A percentile compares a stretch with the other conserved stretches of the same genome.
phyloP scores from a whole-genome alignment of 1,140 invertebrate species.

The Kradibia gibbosae region DNA sequence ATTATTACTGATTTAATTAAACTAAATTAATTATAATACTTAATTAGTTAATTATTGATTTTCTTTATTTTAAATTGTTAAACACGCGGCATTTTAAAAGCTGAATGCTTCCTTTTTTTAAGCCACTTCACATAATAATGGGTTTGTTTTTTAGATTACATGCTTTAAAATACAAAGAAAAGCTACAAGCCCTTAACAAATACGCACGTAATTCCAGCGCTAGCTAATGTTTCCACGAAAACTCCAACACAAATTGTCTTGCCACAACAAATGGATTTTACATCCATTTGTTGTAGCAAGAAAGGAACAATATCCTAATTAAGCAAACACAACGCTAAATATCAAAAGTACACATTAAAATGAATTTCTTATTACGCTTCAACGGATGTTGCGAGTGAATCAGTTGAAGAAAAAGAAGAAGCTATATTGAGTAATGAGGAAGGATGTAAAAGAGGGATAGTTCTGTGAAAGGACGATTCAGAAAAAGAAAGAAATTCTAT shows the following conservation, averaged over 20 bases:
- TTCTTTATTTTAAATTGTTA: too few species aligned
- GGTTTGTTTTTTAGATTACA: too few species aligned
- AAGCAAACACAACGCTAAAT: slow-evolving; percentile 16
- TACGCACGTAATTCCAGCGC: not conserved
- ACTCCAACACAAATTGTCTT: not conserved
- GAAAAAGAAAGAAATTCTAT: slow-evolving; percentile 11
- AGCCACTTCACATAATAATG: too few species aligned
- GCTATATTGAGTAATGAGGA: not conserved
- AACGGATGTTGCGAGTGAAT: not conserved
- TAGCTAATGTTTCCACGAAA: not conserved
- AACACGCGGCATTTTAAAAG: too few species aligned
- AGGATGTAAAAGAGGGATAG: not conserved
- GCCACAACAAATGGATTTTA: too few species aligned
- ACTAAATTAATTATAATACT: too few species aligned
- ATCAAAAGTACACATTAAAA: slow-evolving; percentile 31
- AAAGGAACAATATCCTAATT: slow-evolving; percentile 5
- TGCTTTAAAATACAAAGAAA: not conserved
- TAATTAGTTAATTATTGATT: too few species aligned
- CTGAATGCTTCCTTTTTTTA: too few species aligned
- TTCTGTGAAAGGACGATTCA: not conserved
- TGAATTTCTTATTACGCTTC: not conserved
- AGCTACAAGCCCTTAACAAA: not conserved
- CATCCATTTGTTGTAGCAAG: not conserved
- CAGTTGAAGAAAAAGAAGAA: not conserved
- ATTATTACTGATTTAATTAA: too few species aligned